Evolutionary conservation across 2,113 vertebrate genomes (phyloP), one percentile per base, ranked within the genome.

Genomic region (Columba livia): DNA sequence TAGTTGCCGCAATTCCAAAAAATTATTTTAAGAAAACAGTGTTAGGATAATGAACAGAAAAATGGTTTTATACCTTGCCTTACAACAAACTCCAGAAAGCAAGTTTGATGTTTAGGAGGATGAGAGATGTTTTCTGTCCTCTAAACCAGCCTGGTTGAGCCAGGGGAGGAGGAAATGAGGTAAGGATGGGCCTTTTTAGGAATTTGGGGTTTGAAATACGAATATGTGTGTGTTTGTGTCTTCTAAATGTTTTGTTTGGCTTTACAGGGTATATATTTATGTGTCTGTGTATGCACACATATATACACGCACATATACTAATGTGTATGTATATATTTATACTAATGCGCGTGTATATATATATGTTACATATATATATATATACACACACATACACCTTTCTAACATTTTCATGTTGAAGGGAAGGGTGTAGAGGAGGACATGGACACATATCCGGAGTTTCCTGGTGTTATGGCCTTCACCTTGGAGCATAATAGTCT

Each of bases 401-500:
- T 67, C 29, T 31, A 54, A 53, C 11, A 4, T 51, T 72, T 86
- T 42, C 8, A 40, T 64, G 58, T 60, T 16, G 12, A 38, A 62
- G 47, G 47, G 56, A 58, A 78, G 44, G 25, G 17, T 23, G 23
- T 28, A 31, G 51, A 34, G 38, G 44, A 69, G 14, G 32, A 20
- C 15, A 54, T 1, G 2, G 38, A 6, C 3, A 5, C 7, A 2
- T n/a, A 23, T 26, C 57, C n/a, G 14, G 47, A 58, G 56, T 14
- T 58, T 6, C 28, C 64, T 75, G 23, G n/a, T 60, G n/a, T 71
- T 65, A 44, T 51, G 81, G 44, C 47, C 44, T 18, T n/a, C 0
- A 9, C n/a, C 0, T 0, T 1, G 1, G 28, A 81, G 21, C 3
- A 3, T n/a, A 32, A 21, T 65, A 4, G 11, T 81, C n/a, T 81